Evolutionary conservation across 2,888 invertebrate species (phyloP).

Genomic region (Pseudococcus jackbeardsleyi): DNA sequence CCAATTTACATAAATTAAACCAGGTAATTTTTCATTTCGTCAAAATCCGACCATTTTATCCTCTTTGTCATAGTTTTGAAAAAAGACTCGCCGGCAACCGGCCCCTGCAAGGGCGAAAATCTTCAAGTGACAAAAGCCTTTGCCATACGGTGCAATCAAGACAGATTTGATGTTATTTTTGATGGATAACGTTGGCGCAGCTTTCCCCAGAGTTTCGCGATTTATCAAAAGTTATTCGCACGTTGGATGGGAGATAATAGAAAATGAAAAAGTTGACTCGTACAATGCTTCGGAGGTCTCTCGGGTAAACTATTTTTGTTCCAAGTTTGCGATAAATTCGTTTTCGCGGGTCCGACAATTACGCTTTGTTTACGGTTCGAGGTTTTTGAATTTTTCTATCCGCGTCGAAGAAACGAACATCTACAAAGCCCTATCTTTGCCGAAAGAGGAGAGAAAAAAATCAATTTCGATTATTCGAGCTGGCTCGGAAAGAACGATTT

Average conservation of each 20-base stretch:
- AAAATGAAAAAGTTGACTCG: slow-evolving; percentile 57
- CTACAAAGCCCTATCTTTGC: background rate
- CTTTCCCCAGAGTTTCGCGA: slow-evolving; percentile 56
- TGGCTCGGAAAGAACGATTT: background rate
- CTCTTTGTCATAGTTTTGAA: background rate
- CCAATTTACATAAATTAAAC: too few relatives aligned
- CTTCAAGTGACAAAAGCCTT: slow-evolving; percentile 33
- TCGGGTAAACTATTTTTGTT: slow-evolving; percentile 53
- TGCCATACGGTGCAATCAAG: slow-evolving; percentile 36
- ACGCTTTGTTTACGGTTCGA: slow-evolving; percentile 38
- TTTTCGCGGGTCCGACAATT: slow-evolving; percentile 8
- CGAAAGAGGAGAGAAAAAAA: background rate
- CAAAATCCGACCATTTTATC: too few relatives aligned
- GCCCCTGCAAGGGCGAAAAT: background rate
- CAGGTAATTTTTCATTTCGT: too few relatives aligned
- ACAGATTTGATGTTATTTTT: slow-evolving; percentile 58
- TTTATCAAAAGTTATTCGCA: slow-evolving; percentile 60
- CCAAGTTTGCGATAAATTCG: slow-evolving; percentile 43
- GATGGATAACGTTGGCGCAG: slow-evolving; percentile 55
- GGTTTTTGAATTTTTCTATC: background rate
- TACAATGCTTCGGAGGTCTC: slow-evolving; percentile 40
- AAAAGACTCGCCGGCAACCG: background rate
- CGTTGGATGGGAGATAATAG: slow-evolving; percentile 51
- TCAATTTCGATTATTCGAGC: background rate
- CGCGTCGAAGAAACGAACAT: background rate